Percentiles rank a stretch among this genome's conserved stretches.
phyloP scores from a whole-genome alignment of 92 coral and sea anemone species.

The Porites lobata region DNA sequence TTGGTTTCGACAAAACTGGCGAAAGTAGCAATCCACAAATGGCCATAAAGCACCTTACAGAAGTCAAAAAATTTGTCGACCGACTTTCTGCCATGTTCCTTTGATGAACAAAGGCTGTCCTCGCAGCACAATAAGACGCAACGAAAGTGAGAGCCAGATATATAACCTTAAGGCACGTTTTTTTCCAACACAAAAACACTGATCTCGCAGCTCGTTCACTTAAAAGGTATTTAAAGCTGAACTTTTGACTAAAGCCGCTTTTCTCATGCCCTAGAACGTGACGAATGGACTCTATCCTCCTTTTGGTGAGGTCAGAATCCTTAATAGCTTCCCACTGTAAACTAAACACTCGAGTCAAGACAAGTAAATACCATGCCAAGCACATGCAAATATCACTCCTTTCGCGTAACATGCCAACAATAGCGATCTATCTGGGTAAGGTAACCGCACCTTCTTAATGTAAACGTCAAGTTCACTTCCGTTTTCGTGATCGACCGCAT shows the following conservation, averaged over 20 bases:
- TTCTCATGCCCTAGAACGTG: constrained; percentile 7
- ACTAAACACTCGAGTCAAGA: neutral
- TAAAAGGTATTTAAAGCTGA: neutral
- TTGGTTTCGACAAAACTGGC: constrained; percentile 40
- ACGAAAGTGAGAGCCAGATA: neutral
- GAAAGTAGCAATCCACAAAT: neutral
- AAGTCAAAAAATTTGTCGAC: constrained; percentile 3
- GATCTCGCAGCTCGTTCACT: too few species aligned
- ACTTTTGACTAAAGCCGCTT: neutral
- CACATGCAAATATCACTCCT: neutral
- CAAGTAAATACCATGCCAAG: constrained; percentile 8
- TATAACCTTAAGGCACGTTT: neutral
- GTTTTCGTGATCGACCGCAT: constrained; percentile 23
- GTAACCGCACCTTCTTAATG: neutral
- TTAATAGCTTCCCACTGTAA: constrained; percentile 26
- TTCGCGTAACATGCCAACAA: constrained; percentile 20
- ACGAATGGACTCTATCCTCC: constrained; percentile 21
- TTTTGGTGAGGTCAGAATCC: constrained; percentile 50
- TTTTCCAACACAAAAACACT: neutral
- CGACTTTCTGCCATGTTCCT: constrained; percentile 27
- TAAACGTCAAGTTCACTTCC: constrained; percentile 26
- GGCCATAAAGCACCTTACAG: neutral
- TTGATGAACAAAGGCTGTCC: neutral
- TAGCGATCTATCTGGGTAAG: neutral
- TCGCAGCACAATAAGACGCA: neutral